phyloP scores from a whole-genome alignment of 2,797 vertebrate species.

The Clangula hyemalis region DNA sequence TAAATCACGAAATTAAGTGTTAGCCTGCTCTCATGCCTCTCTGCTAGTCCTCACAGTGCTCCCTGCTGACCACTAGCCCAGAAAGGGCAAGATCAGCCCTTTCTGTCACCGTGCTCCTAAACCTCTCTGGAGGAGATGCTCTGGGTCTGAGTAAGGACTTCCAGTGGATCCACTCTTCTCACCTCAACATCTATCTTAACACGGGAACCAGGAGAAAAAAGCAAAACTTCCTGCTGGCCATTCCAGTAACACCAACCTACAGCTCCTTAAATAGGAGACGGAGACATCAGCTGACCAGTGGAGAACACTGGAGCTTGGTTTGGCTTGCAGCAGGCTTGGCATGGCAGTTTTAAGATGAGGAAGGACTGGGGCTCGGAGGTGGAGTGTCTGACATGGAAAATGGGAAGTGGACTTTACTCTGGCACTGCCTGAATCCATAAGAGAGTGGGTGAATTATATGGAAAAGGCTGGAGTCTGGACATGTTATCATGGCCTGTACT shows the following conservation, averaged over 20 bases:
- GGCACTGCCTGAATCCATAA: background rate
- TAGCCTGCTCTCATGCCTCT: background rate
- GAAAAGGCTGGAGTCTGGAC: background rate
- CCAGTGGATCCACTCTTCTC: background rate
- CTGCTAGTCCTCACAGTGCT: background rate
- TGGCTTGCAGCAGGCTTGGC: background rate
- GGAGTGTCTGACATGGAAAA: background rate
- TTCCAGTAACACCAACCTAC: background rate
- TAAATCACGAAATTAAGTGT: background rate
- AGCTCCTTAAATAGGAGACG: background rate
- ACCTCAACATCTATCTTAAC: background rate
- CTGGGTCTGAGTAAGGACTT: background rate
- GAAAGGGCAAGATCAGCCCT: background rate
- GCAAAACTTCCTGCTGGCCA: background rate
- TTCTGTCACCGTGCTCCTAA: background rate
- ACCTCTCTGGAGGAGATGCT: background rate
- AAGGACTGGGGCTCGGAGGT: background rate
- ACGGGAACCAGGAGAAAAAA: background rate
- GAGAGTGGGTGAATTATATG: background rate
- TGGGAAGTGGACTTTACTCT: background rate
- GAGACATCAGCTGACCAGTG: background rate
- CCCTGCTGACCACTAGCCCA: background rate
- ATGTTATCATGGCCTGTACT: accelerated
- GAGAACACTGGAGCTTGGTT: background rate
- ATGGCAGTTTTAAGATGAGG: background rate